These are phyloP conservation scores for Toxonevra muliebris DNA, from an alignment of 2,888 invertebrate species.

Conservation along the genomic window DNA sequence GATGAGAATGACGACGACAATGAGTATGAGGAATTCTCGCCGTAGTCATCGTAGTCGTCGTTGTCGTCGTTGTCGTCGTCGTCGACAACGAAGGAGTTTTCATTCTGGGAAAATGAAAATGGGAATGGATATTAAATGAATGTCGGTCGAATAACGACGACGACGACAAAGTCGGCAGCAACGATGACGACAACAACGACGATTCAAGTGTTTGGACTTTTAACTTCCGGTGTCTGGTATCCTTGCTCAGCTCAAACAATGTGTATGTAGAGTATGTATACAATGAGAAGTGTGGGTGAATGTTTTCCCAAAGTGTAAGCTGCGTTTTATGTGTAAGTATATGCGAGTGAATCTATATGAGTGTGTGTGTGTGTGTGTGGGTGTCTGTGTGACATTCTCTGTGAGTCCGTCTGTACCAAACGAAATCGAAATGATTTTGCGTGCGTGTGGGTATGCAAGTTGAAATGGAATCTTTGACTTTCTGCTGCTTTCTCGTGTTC, in stretches of 20 bases:
- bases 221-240: conserved; percentile 49
- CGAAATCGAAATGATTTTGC: conserved; percentile 6
- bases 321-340: background rate
- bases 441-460: conserved; percentile 23
- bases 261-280: background rate
- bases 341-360: conserved; percentile 9
- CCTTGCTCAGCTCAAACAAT: background rate
- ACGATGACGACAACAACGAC: conserved; percentile 4
- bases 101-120: conserved; percentile 12
- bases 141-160: conserved; percentile 29
- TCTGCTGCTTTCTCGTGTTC: conserved; percentile 16
- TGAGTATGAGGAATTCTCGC: background rate
- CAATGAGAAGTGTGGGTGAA: conserved; percentile 6
- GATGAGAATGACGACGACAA: conserved; percentile 3
- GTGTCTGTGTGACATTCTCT: conserved; percentile 27
- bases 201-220: conserved; percentile 48
- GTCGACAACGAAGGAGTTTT: conserved; percentile 26
- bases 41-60: conserved; percentile 12
- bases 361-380: conserved; percentile 10
- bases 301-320: background rate
- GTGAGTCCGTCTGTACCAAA: conserved; percentile 30
- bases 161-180: background rate
- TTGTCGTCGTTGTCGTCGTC: conserved; percentile 12
- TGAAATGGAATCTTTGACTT: conserved; percentile 29
- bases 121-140: conserved; percentile 27